Conservation (phyloP, 1,140 invertebrate species). For the Aphis craccivora region DNA sequence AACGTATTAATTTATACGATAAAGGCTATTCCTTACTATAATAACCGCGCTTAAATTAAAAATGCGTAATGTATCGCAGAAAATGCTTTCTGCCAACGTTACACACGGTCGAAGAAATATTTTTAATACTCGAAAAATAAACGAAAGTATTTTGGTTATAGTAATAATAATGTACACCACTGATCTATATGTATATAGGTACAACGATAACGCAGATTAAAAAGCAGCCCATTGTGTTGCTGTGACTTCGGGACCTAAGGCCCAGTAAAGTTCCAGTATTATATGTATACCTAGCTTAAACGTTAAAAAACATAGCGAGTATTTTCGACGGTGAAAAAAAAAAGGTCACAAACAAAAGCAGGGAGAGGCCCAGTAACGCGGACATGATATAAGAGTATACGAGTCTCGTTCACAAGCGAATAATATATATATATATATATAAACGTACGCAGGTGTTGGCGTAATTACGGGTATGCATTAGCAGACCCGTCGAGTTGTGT, state of each 20-base stretch:
- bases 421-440: neutral
- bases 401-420: neutral
- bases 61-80: neutral
- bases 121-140: neutral
- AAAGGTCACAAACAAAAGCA: neutral
- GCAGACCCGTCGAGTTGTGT: neutral
- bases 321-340: neutral
- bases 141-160: neutral
- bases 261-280: neutral
- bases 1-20: neutral
- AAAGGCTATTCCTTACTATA: slow-evolving; percentile 4
- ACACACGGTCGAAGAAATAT: neutral
- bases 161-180: neutral
- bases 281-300: neutral
- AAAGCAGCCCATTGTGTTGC: neutral
- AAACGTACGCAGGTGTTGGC: neutral
- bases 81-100: neutral
- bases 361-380: neutral
- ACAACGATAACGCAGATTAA: neutral
- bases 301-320: neutral
- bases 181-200: neutral
- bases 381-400: neutral
- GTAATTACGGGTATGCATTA: neutral
- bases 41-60: neutral
- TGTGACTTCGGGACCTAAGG: neutral